Conservation (phyloP, 2,888 invertebrate species). For the Pecten maximus region DNA sequence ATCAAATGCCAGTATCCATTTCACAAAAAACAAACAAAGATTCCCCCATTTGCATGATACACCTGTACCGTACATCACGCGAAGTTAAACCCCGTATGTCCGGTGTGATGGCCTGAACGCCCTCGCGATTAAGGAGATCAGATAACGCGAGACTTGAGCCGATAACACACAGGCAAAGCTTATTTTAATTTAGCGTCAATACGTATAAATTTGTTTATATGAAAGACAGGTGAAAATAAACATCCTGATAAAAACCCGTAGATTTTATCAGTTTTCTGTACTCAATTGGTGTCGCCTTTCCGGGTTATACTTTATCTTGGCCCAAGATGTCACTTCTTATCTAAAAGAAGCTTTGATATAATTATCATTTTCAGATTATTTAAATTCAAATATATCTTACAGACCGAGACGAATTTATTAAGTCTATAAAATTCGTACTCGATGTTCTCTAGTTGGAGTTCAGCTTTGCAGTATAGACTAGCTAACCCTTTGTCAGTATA, state of each 20-base stretch:
- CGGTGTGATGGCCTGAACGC: not conserved
- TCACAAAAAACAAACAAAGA: not conserved
- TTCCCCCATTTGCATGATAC: not conserved
- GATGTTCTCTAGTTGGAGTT: no score
- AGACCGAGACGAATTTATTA: no score
- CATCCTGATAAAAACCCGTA: not conserved
- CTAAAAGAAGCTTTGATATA: not conserved
- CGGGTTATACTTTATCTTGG: not conserved
- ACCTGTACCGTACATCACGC: not conserved
- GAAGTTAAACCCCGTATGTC: not conserved
- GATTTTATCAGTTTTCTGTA: not conserved
- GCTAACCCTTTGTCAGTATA: no score
- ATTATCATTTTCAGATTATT: not conserved
- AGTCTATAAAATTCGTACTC: no score
- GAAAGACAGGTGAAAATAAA: not conserved
- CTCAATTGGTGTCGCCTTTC: not conserved
- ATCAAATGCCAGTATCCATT: slow-evolving; percentile 6
- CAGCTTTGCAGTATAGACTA: no score
- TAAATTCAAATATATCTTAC: not conserved
- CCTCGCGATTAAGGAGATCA: not conserved
- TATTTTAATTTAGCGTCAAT: not conserved
- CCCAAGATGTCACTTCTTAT: not conserved
- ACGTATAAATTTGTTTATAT: not conserved
- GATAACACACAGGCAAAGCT: not conserved
- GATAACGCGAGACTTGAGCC: not conserved